Evolutionary conservation across 1,140 invertebrate genomes (phyloP).

Genomic region (Portunus trituberculatus): DNA sequence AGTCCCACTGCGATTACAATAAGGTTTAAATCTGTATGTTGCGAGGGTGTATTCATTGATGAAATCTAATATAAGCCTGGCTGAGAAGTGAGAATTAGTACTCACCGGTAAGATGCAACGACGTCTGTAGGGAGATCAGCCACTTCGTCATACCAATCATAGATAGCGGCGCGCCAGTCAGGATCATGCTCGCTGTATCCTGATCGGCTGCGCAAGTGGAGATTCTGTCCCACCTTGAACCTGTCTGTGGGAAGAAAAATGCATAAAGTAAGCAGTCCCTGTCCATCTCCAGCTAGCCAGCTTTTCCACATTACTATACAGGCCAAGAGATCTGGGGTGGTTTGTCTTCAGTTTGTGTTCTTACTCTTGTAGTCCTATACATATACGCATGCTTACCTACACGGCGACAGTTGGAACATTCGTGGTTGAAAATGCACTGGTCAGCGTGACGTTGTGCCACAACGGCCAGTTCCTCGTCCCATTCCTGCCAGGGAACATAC

Average conservation of each 20-base stretch:
- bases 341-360: too few species aligned
- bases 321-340: too few species aligned
- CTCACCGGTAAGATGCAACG: slow-evolving; percentile 77
- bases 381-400: slow-evolving; percentile 82
- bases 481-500: slow-evolving; percentile 80
- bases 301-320: too few species aligned
- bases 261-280: not conserved
- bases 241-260: slow-evolving; percentile 61
- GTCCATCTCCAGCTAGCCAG: not conserved
- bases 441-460: slow-evolving; percentile 91
- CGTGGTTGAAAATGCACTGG: slow-evolving; percentile 88
- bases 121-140: slow-evolving; percentile 61
- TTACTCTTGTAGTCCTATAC: too few species aligned
- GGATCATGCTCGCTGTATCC: slow-evolving; percentile 60
- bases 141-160: slow-evolving; percentile 78
- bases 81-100: not conserved
- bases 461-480: slow-evolving; percentile 92
- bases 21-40: not conserved
- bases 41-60: not conserved
- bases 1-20: slow-evolving; percentile 53
- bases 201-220: slow-evolving; percentile 70
- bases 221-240: slow-evolving; percentile 78
- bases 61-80: too few species aligned
- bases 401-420: slow-evolving; percentile 82
- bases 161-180: slow-evolving; percentile 76